Evolutionary conservation across 37 sponge, comb jelly and placozoan species (phyloP), one percentile per base, ranked within the genome.

Genomic region (Geodia barretti): DNA sequence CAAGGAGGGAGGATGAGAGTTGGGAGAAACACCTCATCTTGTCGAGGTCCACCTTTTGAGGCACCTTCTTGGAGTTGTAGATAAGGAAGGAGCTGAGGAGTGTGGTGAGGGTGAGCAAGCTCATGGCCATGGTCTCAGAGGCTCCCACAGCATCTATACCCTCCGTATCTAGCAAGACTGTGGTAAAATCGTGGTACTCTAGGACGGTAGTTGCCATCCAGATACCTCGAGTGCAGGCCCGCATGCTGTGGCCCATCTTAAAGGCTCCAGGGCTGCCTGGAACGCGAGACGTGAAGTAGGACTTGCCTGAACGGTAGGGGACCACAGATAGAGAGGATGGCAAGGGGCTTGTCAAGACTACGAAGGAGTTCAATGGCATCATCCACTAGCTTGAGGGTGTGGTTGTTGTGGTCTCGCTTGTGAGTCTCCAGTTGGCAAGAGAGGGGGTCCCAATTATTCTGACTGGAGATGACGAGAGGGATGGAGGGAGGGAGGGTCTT

Each of bases 221-320:
- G 2, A 82, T 47, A 5, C 82, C 73, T 4, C 47, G 47, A 4
- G 82, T 82, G 20, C 43, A 64, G 3, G 82, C n/a, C 11, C 73
- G 43, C 63, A 73, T 38, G 0, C 74, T 82, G 82, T 82, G 73
- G 1, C 74, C 82, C 41, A 72, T 7, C 30, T 32, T n/a, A 63
- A 82, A 82, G 38, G 74, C 64, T 21, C 73, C 41, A 62, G 63
- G 28, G 4, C 19, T 39, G 1, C 82, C 74, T 1, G 73, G 82
- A 19, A 82, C 24, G 3, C 82, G 74, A 14, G 82, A 82, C 28
- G 73, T 63, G 21, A 82, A 31, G 66, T 82, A 82, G 0, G 82
- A 82, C 74, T 82, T 82, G 29, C 82, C 82, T 26, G 82, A 62
- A 38, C 82, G 72, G 47, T 35, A 66, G 25, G 82, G n/a, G 82